Base-by-base conservation (phyloP, 2,113 vertebrate genomes). In the Heteronetta atricapilla region DNA sequence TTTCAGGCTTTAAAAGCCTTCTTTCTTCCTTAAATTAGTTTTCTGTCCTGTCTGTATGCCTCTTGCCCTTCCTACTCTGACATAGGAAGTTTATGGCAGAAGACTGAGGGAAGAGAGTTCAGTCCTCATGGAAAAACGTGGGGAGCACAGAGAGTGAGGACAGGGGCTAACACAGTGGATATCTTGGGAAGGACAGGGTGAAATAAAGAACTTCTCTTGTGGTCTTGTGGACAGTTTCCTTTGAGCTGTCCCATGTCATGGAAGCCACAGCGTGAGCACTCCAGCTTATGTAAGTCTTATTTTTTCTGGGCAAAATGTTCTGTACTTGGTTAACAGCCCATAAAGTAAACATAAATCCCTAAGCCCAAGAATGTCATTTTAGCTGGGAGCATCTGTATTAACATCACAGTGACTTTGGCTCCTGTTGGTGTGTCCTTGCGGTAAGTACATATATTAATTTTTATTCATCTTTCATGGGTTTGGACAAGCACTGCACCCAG, bases 261-360 rank as follows among this genome's bases (percentile, higher is more conserved):
- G 73, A 92, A 90, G 67, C 29, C 66, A 72, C 16, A 36, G 34
- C 88, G 86, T 34, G 53, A 93, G 56, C 82, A 93, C 62, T 40
- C 38, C 80, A 69, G 53, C 14, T 88, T 69, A 72, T 38, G 5
- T 21, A 88, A 83, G 38, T 60, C 10, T n/a, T 48, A 56, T 84
- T 84, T 86, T 84, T 86, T 56, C 78, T 63, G 67, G 36, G 70
- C 36, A 74, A 80, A 95, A 94, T 5, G 5, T 50, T 89, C 56
- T 48, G 72, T 46, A 75, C 36, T 89, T 84, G 70, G n/a, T 93
- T 92, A 94, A 80, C 62, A 85, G 89, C 29, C 74, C 93, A 79
- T 92, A 73, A 95, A 88, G 74, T 81, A 90, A 96, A 93, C 67
- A 90, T 59, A 92, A 96, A 85, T 13, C 77, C 80, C 48, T 86